Base-by-base conservation (phyloP, 2,888 invertebrate species). In the Leuctra nigra region DNA sequence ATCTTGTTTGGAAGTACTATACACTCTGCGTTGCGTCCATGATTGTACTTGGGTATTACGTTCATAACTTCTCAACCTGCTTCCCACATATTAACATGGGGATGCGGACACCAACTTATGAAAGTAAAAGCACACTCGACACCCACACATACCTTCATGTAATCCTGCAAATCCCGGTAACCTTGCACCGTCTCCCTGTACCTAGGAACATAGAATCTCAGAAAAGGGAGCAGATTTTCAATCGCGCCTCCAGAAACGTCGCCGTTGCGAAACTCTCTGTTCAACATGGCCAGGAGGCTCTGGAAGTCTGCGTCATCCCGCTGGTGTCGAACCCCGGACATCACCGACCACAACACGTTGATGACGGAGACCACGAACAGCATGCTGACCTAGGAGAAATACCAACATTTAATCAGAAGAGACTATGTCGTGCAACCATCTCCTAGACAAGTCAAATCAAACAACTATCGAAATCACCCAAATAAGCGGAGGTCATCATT, bases 341-440 rank as follows among this genome's bases (percentile, higher is more conserved):
- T 56, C 35, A 65, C 54, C 1, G 60, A 57, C 65, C 65, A 65
- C 9, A 65, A 56, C 1, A 65, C 62, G 54, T 65, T 65, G 41
- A 64, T 57, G n/a, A 60, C 57, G 6, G 63, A 61, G 18, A 56
- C 53, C 7, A 52, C 54, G 55, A 65, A 62, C 16, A 62, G 35
- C 1, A 50, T 39, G 11, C 14, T 25, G n/a, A 47, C 47, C 59
- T 63, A 33, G n/a, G n/a, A n/a, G n/a, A n/a, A n/a, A n/a, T n/a
- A n/a, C n/a, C n/a, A n/a, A n/a, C n/a, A n/a, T n/a, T n/a, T n/a
- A n/a, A n/a, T n/a, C n/a, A n/a, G n/a, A n/a, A n/a, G n/a, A n/a
- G n/a, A n/a, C n/a, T n/a, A n/a, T n/a, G n/a, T n/a, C n/a, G n/a
- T n/a, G n/a, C n/a, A n/a, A n/a, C n/a, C n/a, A n/a, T n/a, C n/a